phyloP scores from a whole-genome alignment of 2,888 invertebrate genomes.

The Tipula helvola region DNA sequence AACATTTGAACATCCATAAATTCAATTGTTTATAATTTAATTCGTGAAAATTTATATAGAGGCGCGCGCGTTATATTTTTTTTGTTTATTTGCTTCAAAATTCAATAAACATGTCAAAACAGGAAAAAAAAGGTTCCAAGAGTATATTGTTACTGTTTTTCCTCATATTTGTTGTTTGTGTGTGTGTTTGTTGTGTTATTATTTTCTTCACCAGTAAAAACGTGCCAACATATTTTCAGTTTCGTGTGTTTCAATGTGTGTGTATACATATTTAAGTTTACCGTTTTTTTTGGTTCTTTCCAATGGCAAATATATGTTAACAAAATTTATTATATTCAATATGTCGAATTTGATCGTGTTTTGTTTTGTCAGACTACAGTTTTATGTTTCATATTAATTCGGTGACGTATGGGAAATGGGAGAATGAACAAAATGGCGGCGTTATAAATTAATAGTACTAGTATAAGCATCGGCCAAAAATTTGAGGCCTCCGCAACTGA shows the following conservation, averaged over 20 bases:
- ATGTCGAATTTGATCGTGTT: not conserved
- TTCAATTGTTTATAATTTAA: constrained; percentile 4
- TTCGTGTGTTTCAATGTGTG: not conserved
- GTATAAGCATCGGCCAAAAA: too few species aligned
- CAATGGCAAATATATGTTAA: not conserved
- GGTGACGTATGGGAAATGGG: too few species aligned
- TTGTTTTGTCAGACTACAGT: not conserved
- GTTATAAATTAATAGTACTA: too few species aligned
- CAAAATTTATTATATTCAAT: not conserved
- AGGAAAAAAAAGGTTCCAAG: not conserved
- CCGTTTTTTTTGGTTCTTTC: not conserved
- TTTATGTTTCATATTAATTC: too few species aligned
- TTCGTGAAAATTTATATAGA: not conserved
- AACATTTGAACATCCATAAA: not conserved
- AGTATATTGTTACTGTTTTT: not conserved
- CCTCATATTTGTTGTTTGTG: not conserved
- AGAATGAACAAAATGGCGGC: too few species aligned
- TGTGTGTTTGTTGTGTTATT: not conserved
- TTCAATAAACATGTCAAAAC: not conserved
- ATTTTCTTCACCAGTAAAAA: not conserved
- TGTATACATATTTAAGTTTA: not conserved
- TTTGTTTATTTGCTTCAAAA: not conserved
- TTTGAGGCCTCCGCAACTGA: too few species aligned
- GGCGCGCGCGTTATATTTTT: not conserved
- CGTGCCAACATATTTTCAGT: not conserved